These are phyloP conservation scores for Rhynchophorus ferrugineus DNA, from an alignment of 1,140 invertebrate species.

Conservation along the genomic window DNA sequence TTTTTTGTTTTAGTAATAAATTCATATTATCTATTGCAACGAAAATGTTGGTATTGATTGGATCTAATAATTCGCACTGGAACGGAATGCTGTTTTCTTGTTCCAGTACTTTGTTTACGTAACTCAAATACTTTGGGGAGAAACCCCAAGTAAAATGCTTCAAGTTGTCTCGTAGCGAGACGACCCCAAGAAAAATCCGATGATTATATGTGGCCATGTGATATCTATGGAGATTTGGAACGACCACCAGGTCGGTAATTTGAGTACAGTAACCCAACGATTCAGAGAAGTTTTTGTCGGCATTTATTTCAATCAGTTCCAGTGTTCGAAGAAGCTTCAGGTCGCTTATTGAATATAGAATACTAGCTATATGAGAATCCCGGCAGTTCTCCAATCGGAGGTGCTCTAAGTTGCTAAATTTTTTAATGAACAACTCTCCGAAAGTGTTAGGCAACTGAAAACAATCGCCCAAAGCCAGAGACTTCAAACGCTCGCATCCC, in stretches of 20 bases:
- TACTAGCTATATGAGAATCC: neutral
- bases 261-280: neutral
- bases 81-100: neutral
- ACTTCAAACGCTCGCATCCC: neutral
- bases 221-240: neutral
- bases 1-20: too few species aligned
- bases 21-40: too few species aligned
- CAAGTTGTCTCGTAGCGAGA: neutral
- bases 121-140: neutral
- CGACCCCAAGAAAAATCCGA: neutral
- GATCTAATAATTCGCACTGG: too few species aligned
- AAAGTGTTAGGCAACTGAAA: neutral
- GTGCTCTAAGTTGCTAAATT: neutral
- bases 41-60: too few species aligned
- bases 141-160: slow-evolving; percentile 4
- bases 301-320: neutral
- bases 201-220: neutral
- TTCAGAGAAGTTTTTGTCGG: neutral
- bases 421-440: neutral
- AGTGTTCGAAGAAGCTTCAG: neutral
- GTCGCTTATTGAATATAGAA: neutral
- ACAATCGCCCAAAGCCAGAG: neutral
- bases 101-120: neutral
- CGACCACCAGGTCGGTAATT: neutral
- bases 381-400: slow-evolving; percentile 1